These are phyloP conservation scores for Sesia apiformis DNA, from an alignment of 2,888 invertebrate species.

Conservation along the genomic window DNA sequence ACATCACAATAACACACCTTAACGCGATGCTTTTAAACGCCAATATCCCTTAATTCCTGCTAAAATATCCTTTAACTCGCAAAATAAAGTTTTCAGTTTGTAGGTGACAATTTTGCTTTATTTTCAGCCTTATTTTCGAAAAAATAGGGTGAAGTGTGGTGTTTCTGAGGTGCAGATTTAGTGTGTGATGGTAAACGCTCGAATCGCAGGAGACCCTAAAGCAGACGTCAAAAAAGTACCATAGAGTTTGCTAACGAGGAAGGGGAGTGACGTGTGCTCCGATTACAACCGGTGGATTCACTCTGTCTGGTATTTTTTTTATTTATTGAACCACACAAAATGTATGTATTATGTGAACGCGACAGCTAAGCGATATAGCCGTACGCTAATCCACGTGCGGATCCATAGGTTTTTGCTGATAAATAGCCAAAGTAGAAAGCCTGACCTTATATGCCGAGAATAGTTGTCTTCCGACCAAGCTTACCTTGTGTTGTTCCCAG, in stretches of 20 bases:
- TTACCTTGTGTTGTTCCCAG: too few relatives aligned
- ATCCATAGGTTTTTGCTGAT: too few relatives aligned
- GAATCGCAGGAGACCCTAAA: conserved; percentile 51
- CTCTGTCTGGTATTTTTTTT: neutral
- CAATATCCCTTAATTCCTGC: conserved; percentile 20
- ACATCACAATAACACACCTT: conserved; percentile 18
- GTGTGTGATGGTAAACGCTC: conserved; percentile 35
- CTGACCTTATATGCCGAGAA: too few relatives aligned
- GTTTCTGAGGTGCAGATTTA: conserved; percentile 22
- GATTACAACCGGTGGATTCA: conserved; percentile 35
- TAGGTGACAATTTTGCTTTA: conserved; percentile 19
- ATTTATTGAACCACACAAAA: neutral
- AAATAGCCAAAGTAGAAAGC: too few relatives aligned
- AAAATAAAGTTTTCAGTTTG: conserved; percentile 15
- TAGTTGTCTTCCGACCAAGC: too few relatives aligned
- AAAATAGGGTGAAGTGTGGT: conserved; percentile 16
- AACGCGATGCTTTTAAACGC: conserved; percentile 21
- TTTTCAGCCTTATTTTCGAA: conserved; percentile 20
- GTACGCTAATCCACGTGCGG: too few relatives aligned
- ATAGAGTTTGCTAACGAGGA: conserved; percentile 60
- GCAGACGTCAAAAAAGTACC: conserved; percentile 65
- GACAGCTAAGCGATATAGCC: too few relatives aligned
- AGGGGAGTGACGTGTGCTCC: conserved; percentile 49
- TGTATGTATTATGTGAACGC: too few relatives aligned
- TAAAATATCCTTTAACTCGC: conserved; percentile 28